Evolutionary conservation across 2,797 vertebrate genomes (phyloP).

Genomic region (Synanceia verrucosa): DNA sequence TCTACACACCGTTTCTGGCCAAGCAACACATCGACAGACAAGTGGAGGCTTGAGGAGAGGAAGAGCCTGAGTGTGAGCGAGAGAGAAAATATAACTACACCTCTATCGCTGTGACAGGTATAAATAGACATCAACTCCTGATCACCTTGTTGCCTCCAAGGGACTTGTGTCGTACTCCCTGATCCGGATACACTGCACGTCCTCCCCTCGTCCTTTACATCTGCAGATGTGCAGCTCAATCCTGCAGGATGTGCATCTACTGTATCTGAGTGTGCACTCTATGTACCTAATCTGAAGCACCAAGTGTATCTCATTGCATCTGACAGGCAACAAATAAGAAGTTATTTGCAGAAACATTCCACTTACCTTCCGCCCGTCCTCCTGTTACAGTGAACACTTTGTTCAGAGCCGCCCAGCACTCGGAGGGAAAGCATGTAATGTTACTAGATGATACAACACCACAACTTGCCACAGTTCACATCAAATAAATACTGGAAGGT

Average conservation of each 20-base stretch:
- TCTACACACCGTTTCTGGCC: conserved; percentile 73
- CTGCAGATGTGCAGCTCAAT: conserved; percentile 3
- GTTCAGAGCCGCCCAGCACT: background rate
- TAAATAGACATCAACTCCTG: conserved; percentile 2
- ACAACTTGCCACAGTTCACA: background rate
- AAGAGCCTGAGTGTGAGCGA: conserved; percentile 9
- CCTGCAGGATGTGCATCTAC: background rate
- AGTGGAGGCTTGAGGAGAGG: conserved; percentile 68
- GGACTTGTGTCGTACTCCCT: conserved; percentile 16
- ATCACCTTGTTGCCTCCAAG: conserved; percentile 18
- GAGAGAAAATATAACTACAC: conserved; percentile 27
- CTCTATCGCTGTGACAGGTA: conserved; percentile 25
- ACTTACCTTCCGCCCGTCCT: conserved; percentile 26
- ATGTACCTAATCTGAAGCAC: background rate
- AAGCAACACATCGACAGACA: conserved; percentile 74
- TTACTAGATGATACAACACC: background rate
- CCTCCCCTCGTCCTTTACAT: conserved; percentile 5
- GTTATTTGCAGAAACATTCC: conserved; percentile 52
- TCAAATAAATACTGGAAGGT: background rate
- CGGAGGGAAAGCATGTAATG: background rate
- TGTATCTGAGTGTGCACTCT: background rate
- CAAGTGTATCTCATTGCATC: conserved; percentile 37
- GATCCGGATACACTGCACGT: conserved; percentile 18
- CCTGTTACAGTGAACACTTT: conserved; percentile 29
- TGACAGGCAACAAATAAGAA: conserved; percentile 46